Conservation (phyloP, 2,888 invertebrate species). For the Oxycera nigricornis region DNA sequence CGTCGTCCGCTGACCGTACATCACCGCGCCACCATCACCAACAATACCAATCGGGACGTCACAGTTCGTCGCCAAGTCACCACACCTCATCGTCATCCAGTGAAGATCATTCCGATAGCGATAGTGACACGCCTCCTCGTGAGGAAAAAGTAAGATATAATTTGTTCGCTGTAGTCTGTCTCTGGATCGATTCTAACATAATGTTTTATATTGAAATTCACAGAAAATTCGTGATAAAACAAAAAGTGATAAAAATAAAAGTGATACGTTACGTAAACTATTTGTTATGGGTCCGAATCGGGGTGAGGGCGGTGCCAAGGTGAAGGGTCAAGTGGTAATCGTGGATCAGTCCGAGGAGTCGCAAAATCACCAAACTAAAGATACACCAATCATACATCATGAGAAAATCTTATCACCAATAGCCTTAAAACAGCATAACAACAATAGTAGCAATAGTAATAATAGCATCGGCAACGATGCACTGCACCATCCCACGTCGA, state of each 20-base stretch:
- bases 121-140: conserved; percentile 51
- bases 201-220: not conserved
- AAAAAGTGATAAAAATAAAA: conserved; percentile 73
- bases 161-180: not conserved
- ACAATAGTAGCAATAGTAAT: conserved; percentile 34
- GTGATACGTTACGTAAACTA: conserved; percentile 70
- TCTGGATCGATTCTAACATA: not conserved
- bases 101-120: conserved; percentile 51
- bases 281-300: conserved; percentile 70
- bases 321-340: conserved; percentile 76
- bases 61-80: conserved; percentile 51
- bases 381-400: conserved; percentile 52
- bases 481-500: not conserved
- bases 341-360: conserved; percentile 66
- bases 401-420: conserved; percentile 52
- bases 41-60: conserved; percentile 50
- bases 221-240: conserved; percentile 57
- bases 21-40: conserved; percentile 50
- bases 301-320: conserved; percentile 75
- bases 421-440: conserved; percentile 47
- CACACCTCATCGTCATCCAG: conserved; percentile 48
- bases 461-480: conserved; percentile 26
- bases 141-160: conserved; percentile 50
- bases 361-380: conserved; percentile 55
- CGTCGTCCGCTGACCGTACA: conserved; percentile 47